Percentiles rank a stretch among this genome's conserved stretches.
Evolutionary conservation across 2,113 vertebrate species (phyloP).

Genomic region (Corydoras maculifer): DNA sequence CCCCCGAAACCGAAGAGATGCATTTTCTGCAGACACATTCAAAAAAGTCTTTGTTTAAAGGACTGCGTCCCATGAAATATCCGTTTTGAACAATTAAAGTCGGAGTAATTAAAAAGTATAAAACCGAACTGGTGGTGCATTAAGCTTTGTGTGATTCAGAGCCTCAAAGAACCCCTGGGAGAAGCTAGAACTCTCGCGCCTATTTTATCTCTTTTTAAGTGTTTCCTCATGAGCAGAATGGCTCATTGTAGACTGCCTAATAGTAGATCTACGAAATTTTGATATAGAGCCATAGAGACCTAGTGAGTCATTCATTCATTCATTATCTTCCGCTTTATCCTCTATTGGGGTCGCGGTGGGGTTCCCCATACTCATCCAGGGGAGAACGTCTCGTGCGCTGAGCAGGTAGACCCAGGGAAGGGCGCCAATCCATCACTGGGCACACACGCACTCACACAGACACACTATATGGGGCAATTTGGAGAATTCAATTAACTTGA

Average conservation of each 20-base stretch:
- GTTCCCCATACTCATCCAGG: too few relatives aligned
- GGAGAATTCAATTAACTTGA: too few relatives aligned
- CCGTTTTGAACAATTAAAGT: background rate
- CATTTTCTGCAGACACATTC: background rate
- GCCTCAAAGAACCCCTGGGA: conserved; percentile 4
- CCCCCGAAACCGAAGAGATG: too few relatives aligned
- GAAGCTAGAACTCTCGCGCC: conserved; percentile 4
- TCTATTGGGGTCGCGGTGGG: too few relatives aligned
- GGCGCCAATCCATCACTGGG: too few relatives aligned
- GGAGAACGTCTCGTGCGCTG: too few relatives aligned
- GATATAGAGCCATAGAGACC: too few relatives aligned
- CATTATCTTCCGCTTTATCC: too few relatives aligned
- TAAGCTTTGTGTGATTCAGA: background rate
- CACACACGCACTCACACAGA: too few relatives aligned
- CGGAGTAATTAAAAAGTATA: conserved; percentile 2
- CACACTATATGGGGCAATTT: too few relatives aligned
- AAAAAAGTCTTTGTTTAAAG: background rate
- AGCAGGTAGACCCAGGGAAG: too few relatives aligned
- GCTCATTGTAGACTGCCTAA: conserved; percentile 5
- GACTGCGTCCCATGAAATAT: conserved; percentile 4
- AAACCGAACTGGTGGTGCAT: background rate
- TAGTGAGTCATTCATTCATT: too few relatives aligned
- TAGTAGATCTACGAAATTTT: background rate
- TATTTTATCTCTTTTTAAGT: conserved; percentile 7
- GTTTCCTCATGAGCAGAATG: background rate